These are phyloP conservation scores for Idaea straminata DNA, from an alignment of 2,888 invertebrate genomes.

Conservation along the genomic window DNA sequence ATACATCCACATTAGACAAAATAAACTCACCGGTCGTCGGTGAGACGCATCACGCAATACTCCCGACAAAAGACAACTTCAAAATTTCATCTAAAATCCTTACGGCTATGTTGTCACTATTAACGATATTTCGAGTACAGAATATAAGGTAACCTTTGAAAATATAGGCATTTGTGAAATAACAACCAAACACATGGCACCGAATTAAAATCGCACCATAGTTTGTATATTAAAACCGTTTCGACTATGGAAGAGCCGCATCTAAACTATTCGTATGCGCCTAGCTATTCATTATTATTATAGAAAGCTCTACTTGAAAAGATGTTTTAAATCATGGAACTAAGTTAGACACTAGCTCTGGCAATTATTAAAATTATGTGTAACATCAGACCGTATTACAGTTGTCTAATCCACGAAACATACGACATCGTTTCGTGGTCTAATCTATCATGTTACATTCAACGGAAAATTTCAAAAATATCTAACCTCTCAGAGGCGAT, in stretches of 20 bases:
- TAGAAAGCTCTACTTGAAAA: constrained; percentile 27
- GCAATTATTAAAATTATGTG: constrained; percentile 25
- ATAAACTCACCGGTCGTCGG: constrained; percentile 10
- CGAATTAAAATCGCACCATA: constrained; percentile 68
- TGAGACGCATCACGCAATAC: background rate
- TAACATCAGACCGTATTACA: constrained; percentile 19
- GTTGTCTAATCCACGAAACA: constrained; percentile 9
- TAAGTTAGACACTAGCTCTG: constrained; percentile 25
- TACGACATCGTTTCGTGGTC: background rate
- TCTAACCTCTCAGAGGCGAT: constrained; percentile 19
- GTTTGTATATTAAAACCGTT: constrained; percentile 45
- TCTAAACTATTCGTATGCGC: constrained; percentile 25
- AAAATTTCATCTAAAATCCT: constrained; percentile 31
- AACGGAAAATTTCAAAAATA: constrained; percentile 14
- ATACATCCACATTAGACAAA: background rate
- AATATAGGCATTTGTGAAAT: constrained; percentile 61
- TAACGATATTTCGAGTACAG: constrained; percentile 39
- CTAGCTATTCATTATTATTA: constrained; percentile 25
- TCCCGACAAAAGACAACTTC: constrained; percentile 9
- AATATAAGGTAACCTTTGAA: constrained; percentile 64
- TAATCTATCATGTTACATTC: background rate
- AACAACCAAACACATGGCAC: constrained; percentile 78
- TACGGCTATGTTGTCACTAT: constrained; percentile 32
- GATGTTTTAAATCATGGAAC: constrained; percentile 28
- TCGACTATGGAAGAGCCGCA: constrained; percentile 33